phyloP scores from a whole-genome alignment of 2,888 invertebrate species.

The Invenusta paracnida region DNA sequence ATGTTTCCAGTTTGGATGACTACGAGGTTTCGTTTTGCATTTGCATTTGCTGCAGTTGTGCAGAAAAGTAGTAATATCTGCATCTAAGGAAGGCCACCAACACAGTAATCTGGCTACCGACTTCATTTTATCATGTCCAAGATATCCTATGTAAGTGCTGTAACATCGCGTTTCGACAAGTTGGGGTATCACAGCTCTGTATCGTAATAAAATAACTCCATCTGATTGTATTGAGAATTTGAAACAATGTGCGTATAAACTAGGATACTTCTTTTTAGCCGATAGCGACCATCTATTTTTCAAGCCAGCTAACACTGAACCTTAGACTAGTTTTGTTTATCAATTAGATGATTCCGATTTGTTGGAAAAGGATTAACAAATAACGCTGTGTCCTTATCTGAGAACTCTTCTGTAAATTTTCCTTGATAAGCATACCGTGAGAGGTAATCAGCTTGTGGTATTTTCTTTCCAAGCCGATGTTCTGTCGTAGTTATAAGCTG shows the following conservation, averaged over 20 bases:
- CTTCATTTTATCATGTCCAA: neutral
- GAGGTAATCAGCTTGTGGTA: neutral
- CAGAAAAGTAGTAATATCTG: no score
- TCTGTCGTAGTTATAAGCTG: neutral
- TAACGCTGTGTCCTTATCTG: no score
- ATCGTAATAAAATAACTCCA: neutral
- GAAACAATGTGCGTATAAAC: neutral
- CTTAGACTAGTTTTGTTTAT: neutral
- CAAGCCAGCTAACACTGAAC: neutral
- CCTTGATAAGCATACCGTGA: neutral
- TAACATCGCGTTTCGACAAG: neutral
- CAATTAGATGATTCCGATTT: neutral
- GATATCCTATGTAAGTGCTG: neutral
- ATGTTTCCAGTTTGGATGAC: neutral
- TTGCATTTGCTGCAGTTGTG: neutral
- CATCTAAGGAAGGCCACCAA: no score
- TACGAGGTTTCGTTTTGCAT: neutral
- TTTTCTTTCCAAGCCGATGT: neutral
- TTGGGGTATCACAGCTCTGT: no score
- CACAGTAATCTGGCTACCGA: no score
- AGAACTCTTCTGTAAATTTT: neutral
- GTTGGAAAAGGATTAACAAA: neutral
- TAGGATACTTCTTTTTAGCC: neutral
- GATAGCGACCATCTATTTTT: neutral
- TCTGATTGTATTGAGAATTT: neutral